These are phyloP conservation scores for Blera fallax DNA, from an alignment of 2,888 invertebrate genomes.

Conservation along the genomic window DNA sequence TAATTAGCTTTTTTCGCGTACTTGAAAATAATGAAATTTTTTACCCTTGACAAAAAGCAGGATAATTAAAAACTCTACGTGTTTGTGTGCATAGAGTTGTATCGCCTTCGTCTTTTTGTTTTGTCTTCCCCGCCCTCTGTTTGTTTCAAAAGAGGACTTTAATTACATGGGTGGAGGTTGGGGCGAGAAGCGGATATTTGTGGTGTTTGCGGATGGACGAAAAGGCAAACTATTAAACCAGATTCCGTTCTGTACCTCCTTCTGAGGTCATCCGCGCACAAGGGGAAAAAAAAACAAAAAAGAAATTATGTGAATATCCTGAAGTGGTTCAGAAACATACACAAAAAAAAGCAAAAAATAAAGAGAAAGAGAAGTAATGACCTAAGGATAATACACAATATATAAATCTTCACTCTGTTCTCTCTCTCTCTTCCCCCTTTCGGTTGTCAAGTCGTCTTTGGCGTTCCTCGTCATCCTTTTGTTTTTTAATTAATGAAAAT, in stretches of 20 bases:
- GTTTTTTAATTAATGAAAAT: constrained; percentile 65
- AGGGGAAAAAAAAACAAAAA: constrained; percentile 2
- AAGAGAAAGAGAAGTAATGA: constrained; percentile 40
- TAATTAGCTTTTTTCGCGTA: constrained; percentile 70
- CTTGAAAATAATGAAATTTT: constrained; percentile 69
- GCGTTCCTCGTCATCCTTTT: constrained; percentile 45
- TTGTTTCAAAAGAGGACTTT: constrained; percentile 47
- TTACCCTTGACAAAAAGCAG: constrained; percentile 63
- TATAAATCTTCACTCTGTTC: constrained; percentile 29
- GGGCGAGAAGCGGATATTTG: constrained; percentile 47
- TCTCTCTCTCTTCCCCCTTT: neutral
- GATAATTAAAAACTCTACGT: constrained; percentile 66
- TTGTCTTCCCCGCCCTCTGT: neutral
- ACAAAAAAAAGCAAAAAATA: neutral
- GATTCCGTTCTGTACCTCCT: constrained; percentile 36
- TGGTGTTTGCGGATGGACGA: constrained; percentile 44
- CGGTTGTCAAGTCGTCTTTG: neutral
- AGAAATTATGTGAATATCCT: constrained; percentile 17
- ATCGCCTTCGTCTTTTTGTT: neutral
- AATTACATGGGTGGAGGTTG: constrained; percentile 53
- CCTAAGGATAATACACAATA: constrained; percentile 57
- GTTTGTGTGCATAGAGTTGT: constrained; percentile 31
- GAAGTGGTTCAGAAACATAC: constrained; percentile 1
- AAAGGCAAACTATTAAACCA: constrained; percentile 65
- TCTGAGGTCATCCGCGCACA: constrained; percentile 12